phyloP scores from a whole-genome alignment of 2,113 vertebrate species.

The Oreamnos americanus region DNA sequence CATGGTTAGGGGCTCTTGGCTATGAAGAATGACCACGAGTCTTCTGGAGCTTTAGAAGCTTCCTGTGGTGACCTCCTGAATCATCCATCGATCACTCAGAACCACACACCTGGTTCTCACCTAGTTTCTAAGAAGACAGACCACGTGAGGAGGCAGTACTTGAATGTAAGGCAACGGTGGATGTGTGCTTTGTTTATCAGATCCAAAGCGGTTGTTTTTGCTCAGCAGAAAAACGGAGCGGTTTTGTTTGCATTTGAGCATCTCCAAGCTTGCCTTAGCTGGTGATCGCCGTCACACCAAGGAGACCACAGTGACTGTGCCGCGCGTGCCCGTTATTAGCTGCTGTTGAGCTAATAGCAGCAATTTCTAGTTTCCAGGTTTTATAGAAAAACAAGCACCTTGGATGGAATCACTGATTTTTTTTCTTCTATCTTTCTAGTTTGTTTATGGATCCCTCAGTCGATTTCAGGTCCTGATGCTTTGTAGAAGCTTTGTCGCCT shows the following conservation, averaged over 20 bases:
- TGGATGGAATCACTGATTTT: neutral
- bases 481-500: neutral
- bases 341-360: neutral
- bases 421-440: neutral
- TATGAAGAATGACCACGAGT: neutral
- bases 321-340: rapidly evolving
- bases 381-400: neutral
- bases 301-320: rapidly evolving
- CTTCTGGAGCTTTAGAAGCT: neutral
- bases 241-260: neutral
- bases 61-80: neutral
- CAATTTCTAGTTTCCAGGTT: neutral
- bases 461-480: neutral
- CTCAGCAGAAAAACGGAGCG: neutral
- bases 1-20: neutral
- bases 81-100: too few relatives aligned
- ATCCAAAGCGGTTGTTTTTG: neutral
- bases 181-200: neutral
- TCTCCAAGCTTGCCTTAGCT: neutral
- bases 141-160: neutral
- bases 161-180: rapidly evolving
- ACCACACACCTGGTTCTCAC: neutral
- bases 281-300: rapidly evolving
- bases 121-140: neutral
- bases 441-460: neutral